Conservation (phyloP, 2,888 invertebrate genomes). For the Agapostemon virescens region DNA sequence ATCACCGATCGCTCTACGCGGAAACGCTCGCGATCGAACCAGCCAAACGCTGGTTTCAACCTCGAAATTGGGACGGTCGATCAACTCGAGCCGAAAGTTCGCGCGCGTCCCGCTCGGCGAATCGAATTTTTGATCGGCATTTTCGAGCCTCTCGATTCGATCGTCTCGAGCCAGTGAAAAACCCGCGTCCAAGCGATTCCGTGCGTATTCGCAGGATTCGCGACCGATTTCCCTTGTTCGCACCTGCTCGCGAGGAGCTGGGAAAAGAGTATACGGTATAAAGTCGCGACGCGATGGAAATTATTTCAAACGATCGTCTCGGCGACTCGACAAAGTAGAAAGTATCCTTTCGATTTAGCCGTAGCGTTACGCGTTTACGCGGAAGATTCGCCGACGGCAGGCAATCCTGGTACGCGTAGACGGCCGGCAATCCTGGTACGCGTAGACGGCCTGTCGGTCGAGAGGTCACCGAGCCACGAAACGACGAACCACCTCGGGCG, state of each 20-base stretch:
- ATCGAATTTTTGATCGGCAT: neutral
- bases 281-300: neutral
- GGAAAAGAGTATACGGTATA: neutral
- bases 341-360: conserved; percentile 51
- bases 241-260: neutral
- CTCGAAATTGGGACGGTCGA: neutral
- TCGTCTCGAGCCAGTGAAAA: neutral
- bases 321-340: conserved; percentile 57
- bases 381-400: conserved; percentile 23
- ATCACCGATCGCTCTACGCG: neutral
- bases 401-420: conserved; percentile 27
- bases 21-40: no score
- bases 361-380: conserved; percentile 14
- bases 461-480: conserved; percentile 36
- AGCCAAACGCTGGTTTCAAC: neutral
- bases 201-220: neutral
- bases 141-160: neutral
- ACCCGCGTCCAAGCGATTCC: neutral
- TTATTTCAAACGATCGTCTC: neutral
- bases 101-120: neutral
- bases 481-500: conserved; percentile 17
- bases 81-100: neutral
- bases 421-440: conserved; percentile 28
- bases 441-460: conserved; percentile 17
- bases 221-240: neutral